phyloP scores from a whole-genome alignment of 2,797 vertebrate species.

The Propithecus deckenii region DNA sequence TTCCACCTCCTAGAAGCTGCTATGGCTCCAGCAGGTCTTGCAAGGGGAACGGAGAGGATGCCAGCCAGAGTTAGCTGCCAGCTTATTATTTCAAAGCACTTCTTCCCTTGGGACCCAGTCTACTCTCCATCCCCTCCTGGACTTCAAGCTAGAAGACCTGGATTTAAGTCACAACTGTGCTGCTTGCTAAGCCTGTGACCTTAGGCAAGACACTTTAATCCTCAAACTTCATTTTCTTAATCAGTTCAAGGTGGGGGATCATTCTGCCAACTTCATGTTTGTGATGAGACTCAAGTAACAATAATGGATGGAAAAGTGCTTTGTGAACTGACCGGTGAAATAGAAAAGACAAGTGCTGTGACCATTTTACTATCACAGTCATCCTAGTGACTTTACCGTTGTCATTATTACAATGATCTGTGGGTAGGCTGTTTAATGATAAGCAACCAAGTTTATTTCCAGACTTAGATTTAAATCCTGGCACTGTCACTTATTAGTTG shows the following conservation, averaged over 20 bases:
- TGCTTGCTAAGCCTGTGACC: neutral
- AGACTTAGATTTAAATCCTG: neutral
- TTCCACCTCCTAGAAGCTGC: constrained; percentile 42
- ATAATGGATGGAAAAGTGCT: neutral
- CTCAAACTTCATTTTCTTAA: constrained; percentile 29
- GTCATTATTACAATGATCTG: neutral
- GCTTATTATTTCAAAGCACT: neutral
- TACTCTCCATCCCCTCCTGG: neutral
- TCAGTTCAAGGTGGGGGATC: neutral
- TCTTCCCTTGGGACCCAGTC: neutral
- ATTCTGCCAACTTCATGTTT: neutral
- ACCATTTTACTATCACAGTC: neutral
- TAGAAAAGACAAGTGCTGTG: neutral
- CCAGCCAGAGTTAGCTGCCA: neutral
- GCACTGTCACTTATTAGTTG: neutral
- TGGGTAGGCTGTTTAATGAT: neutral
- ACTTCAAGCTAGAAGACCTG: neutral
- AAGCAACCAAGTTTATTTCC: neutral
- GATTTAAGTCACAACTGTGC: neutral
- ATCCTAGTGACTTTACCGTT: neutral
- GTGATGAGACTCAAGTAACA: neutral
- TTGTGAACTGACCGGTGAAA: neutral
- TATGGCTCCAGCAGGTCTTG: neutral
- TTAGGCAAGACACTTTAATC: neutral
- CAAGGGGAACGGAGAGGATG: neutral